Evolutionary conservation across 1,140 invertebrate species (phyloP), one percentile per base, ranked within the genome.

Genomic region (Ips nitidus): DNA sequence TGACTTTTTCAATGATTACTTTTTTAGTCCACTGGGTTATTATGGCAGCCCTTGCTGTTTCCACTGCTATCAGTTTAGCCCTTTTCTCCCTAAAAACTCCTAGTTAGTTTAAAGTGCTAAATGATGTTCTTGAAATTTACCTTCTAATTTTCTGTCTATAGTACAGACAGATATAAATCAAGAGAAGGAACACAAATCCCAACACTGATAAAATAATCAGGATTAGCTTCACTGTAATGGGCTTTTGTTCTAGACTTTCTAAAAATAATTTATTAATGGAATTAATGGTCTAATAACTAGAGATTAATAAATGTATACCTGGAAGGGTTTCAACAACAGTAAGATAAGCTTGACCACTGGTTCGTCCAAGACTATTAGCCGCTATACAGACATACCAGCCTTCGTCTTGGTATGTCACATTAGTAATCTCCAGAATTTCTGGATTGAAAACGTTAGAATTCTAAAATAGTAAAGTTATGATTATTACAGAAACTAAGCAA

Each of bases 371-470:
- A 47, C 85, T 86, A 79, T 95, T 98, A 2, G 89, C 85, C 0
- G 92, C 94, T 3, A 96, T 84, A 78, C 96, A 98, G 0, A 92
- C 92, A 78, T 98, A 98, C 92, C 92, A 97, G 1, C 94, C 95
- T 79, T 94, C 92, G 75, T 97, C 90, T 43, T 90, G 88, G 66
- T 90, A 84, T 0, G 93, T 95, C 0, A 97, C 90, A 78, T 98
- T 97, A 55, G 84, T 83, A 36, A 98, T 77, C 4, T 86, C 84
- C 4, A 97, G 80, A 7, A 90, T 80, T 80, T 95, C 89, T 0
- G 89, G 87, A 73, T 90, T 47, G 2, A 66, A 8, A 4, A 38
- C 40, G 53, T 71, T 56, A n/a, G 58, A 52, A 2, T 38, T 64
- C 61, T 70, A 41, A 60, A 66, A 65, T 22, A 55, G 2, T 2